Percentiles rank a stretch among this genome's conserved stretches.
Evolutionary conservation across 2,797 vertebrate genomes (phyloP).

Genomic region (Pelodytes ibericus): DNA sequence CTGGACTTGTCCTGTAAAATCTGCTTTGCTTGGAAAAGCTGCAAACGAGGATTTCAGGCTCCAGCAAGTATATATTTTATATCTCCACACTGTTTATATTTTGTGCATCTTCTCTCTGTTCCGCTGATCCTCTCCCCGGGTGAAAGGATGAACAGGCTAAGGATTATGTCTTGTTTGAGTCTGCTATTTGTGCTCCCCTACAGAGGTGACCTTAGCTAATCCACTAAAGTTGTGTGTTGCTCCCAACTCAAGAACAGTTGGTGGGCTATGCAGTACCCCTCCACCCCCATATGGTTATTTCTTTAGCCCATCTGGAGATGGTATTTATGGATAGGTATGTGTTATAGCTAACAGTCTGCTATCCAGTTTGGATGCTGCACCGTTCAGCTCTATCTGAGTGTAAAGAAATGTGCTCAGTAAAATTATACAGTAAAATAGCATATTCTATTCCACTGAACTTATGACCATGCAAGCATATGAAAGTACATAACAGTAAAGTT

Average conservation of each 20-base stretch:
- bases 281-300: constrained; percentile 36
- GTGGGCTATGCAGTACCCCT: constrained; percentile 27
- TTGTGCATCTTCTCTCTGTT: constrained; percentile 9
- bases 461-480: too few relatives aligned
- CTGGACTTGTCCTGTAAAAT: constrained; percentile 28
- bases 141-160: constrained; percentile 1
- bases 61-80: constrained; percentile 42
- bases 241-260: constrained; percentile 44
- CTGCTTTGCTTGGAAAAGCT: constrained; percentile 35
- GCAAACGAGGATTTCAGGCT: constrained; percentile 42
- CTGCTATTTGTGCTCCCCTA: constrained; percentile 33
- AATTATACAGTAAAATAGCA: not conserved
- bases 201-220: constrained; percentile 52
- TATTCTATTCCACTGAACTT: not conserved
- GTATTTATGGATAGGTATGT: constrained; percentile 20
- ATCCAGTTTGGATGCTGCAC: not conserved
- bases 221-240: constrained; percentile 29
- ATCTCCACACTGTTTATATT: constrained; percentile 12
- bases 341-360: not conserved
- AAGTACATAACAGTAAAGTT: too few relatives aligned
- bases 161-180: constrained; percentile 46
- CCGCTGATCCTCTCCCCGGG: not conserved
- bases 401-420: not conserved
- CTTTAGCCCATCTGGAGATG: constrained; percentile 40
- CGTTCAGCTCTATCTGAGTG: not conserved